Base-by-base conservation (phyloP, 2,113 vertebrate species). In the Ceyx cyanopectus region DNA sequence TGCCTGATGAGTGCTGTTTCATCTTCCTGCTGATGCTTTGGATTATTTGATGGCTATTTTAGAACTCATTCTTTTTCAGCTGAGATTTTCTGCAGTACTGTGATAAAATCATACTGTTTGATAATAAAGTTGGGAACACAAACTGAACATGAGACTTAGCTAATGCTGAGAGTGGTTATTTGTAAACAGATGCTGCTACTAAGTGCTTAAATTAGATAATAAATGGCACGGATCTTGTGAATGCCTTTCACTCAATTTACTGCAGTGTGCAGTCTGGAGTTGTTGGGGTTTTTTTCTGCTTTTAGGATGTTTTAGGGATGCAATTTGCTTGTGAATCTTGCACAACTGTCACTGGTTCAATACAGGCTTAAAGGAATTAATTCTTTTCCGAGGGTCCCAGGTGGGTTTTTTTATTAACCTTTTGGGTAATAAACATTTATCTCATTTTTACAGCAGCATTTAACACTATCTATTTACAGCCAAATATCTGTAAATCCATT, bases 401-500 rank as follows among this genome's bases (percentile, higher is more conserved):
- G 79, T 86, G 94, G 78, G 74, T 65, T 92, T 92, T 63, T 95
- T 95, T 94, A 96, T 96, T 96, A 96, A 95, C 80, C 87, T 95
- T 95, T 89, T 93, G 89, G 80, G 90, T 94, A 96, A 96, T 96
- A 96, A 95, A 95, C 84, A 90, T 95, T 97, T 96, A 93, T 95
- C 89, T 95, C 92, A 80, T 90, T 95, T 95, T 96, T 94, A 96
- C 91, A 95, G 87, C 92, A 89, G 80, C 53, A 1, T 96, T 95
- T 95, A 96, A 95, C 89, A 72, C 90, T 95, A 91, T 80, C 85
- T 93, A 92, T 96, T 96, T 96, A 94, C 91, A 70, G 85, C 89
- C 82, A 95, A 95, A 95, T 96, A 97, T 94, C 95, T 96, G 86
- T 92, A 95, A 95, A 96, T 95, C 94, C 92, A 95, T 94, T 96